Evolutionary conservation across 2,888 invertebrate species (phyloP), one percentile per base, ranked within the genome.

Genomic region (Rhorus exstirpatorius): DNA sequence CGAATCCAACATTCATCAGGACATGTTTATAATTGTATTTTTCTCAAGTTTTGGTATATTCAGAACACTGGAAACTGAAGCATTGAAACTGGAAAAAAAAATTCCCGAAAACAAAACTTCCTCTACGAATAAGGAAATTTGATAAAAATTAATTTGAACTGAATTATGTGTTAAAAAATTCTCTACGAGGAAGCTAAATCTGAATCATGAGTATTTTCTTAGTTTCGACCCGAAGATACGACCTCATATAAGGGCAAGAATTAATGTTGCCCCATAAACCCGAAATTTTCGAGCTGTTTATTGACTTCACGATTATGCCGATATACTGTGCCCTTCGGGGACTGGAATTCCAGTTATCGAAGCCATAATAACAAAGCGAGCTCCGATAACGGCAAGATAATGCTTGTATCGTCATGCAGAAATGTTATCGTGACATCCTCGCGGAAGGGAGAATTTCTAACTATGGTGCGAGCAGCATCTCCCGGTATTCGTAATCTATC

Each of bases 361-460:
- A 63, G 68, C 38, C 55, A n/a, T n/a, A 67, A 41, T 60, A 51
- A 70, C 58, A 51, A 81, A 70, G 71, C 31, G 6, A 41, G 46
- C 35, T 6, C 19, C 35, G 38, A 72, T 51, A 72, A 72, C 77
- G 38, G 19, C 46, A 55, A 63, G 41, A 19, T 35, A 63, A 74
- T 61, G 51, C 19, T 49, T 75, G 53, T 31, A 55, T 65, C 19
- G 35, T 35, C 60, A 55, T 17, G n/a, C 53, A 72, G 72, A 63
- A 78, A 81, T 70, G 77, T 78, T 78, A 71, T 63, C 68, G 68
- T 63, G 55, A 49, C 68, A 63, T 46, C 61, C 77, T 38, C 17
- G 19, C 41, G 19, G 19, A 35, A 38, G 53, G 35, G 21, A 65
- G 14, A 77, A 77, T 72, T 71, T 72, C 72, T 58, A 21, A 55